These are phyloP conservation scores for Mastacembelus armatus DNA, from an alignment of 2,797 vertebrate genomes.

Conservation along the genomic window DNA sequence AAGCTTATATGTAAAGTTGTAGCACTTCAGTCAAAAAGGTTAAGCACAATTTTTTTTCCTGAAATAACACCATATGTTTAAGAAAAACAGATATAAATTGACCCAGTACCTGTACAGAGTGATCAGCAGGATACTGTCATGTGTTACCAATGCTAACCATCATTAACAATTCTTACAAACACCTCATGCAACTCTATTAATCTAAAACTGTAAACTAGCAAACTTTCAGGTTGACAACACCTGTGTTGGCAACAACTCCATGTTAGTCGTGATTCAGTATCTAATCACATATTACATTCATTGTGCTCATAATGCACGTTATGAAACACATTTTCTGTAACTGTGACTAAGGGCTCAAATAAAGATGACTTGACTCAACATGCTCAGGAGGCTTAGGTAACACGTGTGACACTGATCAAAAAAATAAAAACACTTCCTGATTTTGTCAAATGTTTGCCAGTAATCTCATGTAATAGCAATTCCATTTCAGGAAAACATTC, in stretches of 20 bases:
- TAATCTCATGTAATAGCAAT: background rate
- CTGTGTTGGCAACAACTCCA: background rate
- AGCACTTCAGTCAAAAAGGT: too few species aligned
- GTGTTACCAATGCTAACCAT: background rate
- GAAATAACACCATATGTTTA: too few species aligned
- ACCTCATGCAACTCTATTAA: too few species aligned
- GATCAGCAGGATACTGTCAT: too few species aligned
- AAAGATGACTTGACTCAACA: slow-evolving; percentile 63
- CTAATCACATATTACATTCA: slow-evolving; percentile 11
- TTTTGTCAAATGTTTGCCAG: background rate
- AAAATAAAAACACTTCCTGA: background rate
- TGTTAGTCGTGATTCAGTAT: slow-evolving; percentile 19
- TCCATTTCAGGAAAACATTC: background rate
- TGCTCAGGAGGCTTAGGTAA: slow-evolving; percentile 54
- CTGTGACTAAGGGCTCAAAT: slow-evolving; percentile 53
- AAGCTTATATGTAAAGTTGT: too few species aligned
- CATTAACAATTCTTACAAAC: background rate
- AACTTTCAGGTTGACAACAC: background rate
- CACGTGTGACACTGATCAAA: slow-evolving; percentile 7
- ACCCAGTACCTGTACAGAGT: too few species aligned
- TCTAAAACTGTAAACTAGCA: too few species aligned
- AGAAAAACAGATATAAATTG: too few species aligned
- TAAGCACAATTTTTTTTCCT: too few species aligned
- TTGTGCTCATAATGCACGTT: slow-evolving; percentile 42
- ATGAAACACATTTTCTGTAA: slow-evolving; percentile 50